Evolutionary conservation across 1,140 invertebrate species (phyloP).

Genomic region (Macrocentrus cingulum): DNA sequence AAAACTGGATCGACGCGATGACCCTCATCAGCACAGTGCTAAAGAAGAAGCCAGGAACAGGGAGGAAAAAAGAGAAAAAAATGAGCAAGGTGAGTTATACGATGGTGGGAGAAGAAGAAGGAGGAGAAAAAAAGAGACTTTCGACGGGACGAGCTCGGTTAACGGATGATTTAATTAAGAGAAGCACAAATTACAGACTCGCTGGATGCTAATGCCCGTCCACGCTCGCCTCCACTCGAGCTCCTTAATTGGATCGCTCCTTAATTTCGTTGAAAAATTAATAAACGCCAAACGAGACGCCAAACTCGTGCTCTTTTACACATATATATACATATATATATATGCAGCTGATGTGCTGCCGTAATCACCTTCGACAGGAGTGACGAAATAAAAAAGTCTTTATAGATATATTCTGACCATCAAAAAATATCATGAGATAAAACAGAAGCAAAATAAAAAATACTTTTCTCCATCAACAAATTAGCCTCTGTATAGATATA

Average conservation of each 20-base stretch:
- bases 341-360: too few relatives aligned
- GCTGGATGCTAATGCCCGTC: constrained; percentile 55
- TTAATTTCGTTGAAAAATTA: constrained; percentile 34
- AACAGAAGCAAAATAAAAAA: too few relatives aligned
- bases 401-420: too few relatives aligned
- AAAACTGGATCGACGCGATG: too few relatives aligned
- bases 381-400: too few relatives aligned
- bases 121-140: constrained; percentile 19
- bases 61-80: constrained; percentile 33
- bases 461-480: too few relatives aligned
- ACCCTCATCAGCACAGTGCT: not conserved
- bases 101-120: constrained; percentile 16
- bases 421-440: too few relatives aligned
- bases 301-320: constrained; percentile 13
- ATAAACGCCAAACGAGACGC: constrained; percentile 29
- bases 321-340: constrained; percentile 9
- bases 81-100: constrained; percentile 22
- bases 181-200: constrained; percentile 60
- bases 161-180: constrained; percentile 62
- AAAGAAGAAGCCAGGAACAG: constrained; percentile 26
- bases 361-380: not conserved
- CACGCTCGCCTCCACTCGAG: constrained; percentile 47
- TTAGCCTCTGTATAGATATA: too few relatives aligned
- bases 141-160: constrained; percentile 44
- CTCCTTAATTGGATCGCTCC: constrained; percentile 53